Percentiles rank a stretch among this genome's conserved stretches.
phyloP scores from a whole-genome alignment of 2,113 vertebrate species.

The Colossoma macropomum region DNA sequence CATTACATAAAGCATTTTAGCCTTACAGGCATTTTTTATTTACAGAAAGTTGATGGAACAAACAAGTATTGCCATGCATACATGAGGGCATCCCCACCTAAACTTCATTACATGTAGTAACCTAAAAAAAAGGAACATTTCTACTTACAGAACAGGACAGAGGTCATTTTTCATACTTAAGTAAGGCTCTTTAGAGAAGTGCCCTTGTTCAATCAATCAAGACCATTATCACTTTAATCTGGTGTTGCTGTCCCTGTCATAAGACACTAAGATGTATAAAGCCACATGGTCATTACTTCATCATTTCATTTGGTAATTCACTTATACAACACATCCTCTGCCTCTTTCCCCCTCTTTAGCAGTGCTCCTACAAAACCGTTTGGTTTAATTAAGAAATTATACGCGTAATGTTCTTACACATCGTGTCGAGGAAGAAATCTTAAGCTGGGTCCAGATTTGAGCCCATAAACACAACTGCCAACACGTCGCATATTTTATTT shows the following conservation, averaged over 20 bases:
- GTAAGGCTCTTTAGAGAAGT: neutral
- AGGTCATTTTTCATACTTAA: conserved; percentile 15
- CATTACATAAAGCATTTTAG: too few relatives aligned
- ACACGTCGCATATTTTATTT: conserved; percentile 48
- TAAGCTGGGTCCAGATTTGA: conserved; percentile 37
- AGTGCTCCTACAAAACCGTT: conserved; percentile 37
- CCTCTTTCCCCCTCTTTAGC: neutral
- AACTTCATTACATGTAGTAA: neutral
- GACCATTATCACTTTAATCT: conserved; percentile 13
- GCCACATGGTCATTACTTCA: conserved; percentile 11
- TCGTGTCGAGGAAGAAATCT: conserved; percentile 47
- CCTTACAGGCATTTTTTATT: too few relatives aligned
- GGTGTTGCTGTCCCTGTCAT: neutral
- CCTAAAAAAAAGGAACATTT: neutral
- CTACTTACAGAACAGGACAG: neutral
- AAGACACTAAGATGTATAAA: conserved; percentile 9
- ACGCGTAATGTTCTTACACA: conserved; percentile 43
- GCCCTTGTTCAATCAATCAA: conserved; percentile 12
- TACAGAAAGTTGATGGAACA: too few relatives aligned
- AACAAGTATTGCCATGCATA: too few relatives aligned
- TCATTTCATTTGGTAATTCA: conserved; percentile 27
- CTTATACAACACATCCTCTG: conserved; percentile 14
- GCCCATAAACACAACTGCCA: conserved; percentile 56
- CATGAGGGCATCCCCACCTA: too few relatives aligned
- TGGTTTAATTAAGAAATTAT: conserved; percentile 57